phyloP scores from a whole-genome alignment of 2,113 vertebrate genomes.

The Ictalurus furcatus region DNA sequence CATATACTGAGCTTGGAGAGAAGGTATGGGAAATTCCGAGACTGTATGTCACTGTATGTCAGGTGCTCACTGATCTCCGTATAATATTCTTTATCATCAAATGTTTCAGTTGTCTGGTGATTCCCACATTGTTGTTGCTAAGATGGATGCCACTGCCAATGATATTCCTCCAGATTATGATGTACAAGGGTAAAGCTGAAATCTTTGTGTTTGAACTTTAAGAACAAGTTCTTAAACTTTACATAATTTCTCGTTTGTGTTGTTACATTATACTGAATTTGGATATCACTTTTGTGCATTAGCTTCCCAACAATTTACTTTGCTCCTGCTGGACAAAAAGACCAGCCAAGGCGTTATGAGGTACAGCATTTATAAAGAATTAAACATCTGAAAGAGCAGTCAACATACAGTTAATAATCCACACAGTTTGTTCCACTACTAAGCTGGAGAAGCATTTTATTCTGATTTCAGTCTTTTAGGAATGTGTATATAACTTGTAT shows the following conservation, averaged over 20 bases:
- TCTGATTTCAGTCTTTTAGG: not conserved
- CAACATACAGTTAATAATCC: not conserved
- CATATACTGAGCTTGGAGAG: slow-evolving; percentile 69
- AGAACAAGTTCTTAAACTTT: not conserved
- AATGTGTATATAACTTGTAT: not conserved
- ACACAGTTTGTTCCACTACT: not conserved
- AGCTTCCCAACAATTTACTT: slow-evolving; percentile 77
- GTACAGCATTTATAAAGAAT: slow-evolving; percentile 42
- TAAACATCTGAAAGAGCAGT: not conserved
- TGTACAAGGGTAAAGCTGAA: slow-evolving; percentile 69
- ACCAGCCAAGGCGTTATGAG: slow-evolving; percentile 70
- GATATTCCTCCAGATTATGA: slow-evolving; percentile 71
- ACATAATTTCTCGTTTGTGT: not conserved
- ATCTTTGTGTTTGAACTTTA: not conserved
- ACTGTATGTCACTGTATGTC: not conserved
- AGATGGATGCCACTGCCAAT: slow-evolving; percentile 73
- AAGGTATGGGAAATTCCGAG: slow-evolving; percentile 52
- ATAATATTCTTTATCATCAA: not conserved
- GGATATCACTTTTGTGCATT: slow-evolving; percentile 22
- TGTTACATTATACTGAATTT: not conserved
- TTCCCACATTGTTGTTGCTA: slow-evolving; percentile 63
- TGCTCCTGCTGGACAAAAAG: slow-evolving; percentile 63
- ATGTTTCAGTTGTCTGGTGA: slow-evolving; percentile 63
- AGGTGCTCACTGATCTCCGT: not conserved
- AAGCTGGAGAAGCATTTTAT: not conserved